Evolutionary conservation across 2,888 invertebrate genomes (phyloP), one percentile per base, ranked within the genome.

Genomic region (Dendrolimus houi): DNA sequence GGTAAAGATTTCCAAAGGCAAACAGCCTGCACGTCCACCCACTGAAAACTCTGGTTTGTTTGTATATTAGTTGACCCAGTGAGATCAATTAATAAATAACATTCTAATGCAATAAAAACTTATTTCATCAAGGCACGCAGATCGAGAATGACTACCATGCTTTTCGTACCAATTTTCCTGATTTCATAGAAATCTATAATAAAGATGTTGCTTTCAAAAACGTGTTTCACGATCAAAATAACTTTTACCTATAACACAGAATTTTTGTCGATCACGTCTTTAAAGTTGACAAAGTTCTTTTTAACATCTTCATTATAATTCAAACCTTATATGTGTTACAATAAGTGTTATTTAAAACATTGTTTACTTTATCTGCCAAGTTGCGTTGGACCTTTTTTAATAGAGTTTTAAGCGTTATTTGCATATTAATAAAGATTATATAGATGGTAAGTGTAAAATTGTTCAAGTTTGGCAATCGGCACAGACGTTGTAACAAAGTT

Each of bases 231-330:
- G 55, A 55, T 54, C 10, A 12, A 47, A 55, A 54, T 55, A 47
- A 57, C 58, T 58, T 60, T 61, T 61, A 59, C 57, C 56, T 41
- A 58, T 41, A 58, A 56, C 13, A 57, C 57, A 59, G 52, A 54
- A 52, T 56, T 59, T 59, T 55, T 55, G 47, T 47, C 47, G 54
- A 53, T 59, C 61, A 59, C 61, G 58, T 56, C 54, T 55, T 9
- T 47, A 54, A 54, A 40, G 47, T 47, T 10, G 47, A 47, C 47
- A 10, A 47, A 47, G 12, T 47, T 10, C 47, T 47, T 10, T 2
- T 10, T 9, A 47, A 47, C 9, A 47, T 47, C 9, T 7, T 47
- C 47, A 47, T 47, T 47, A 10, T 47, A 47, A 47, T 47, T 12
- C 12, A 12, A 12, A 47, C 47, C 12, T 47, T 47, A 47, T 47